These are phyloP conservation scores for Ficedula albicollis DNA, from an alignment of 2,797 vertebrate species.

Conservation along the genomic window DNA sequence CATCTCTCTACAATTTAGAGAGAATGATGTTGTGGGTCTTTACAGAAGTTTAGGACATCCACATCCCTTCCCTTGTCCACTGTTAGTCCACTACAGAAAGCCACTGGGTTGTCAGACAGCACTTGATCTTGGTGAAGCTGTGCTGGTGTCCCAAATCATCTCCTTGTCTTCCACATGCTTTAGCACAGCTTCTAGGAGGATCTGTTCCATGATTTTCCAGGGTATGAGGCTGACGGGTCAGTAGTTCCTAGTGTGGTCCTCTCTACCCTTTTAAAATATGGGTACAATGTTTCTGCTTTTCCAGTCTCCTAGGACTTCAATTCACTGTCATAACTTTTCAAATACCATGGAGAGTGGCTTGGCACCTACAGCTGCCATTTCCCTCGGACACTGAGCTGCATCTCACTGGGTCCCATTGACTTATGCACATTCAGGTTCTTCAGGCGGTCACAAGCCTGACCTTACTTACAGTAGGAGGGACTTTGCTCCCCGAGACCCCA, in stretches of 20 bases:
- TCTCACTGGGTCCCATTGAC: fast-evolving
- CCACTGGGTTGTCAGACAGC: not conserved
- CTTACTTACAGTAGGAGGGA: not conserved
- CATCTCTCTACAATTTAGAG: too few relatives aligned
- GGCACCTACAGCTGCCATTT: not conserved
- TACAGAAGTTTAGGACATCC: not conserved
- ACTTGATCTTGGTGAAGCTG: not conserved
- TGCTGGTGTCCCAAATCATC: not conserved
- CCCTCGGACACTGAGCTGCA: not conserved
- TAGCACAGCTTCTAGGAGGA: not conserved
- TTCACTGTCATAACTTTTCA: not conserved
- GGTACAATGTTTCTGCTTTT: not conserved
- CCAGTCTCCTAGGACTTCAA: not conserved
- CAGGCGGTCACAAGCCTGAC: not conserved
- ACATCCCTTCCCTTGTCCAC: not conserved
- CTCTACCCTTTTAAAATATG: not conserved
- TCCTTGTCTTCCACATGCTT: not conserved
- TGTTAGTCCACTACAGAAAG: not conserved
- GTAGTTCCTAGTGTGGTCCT: not conserved
- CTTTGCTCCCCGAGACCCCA: too few relatives aligned
- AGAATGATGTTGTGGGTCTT: not conserved
- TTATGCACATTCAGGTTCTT: not conserved
- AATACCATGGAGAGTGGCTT: not conserved
- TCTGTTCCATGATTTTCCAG: not conserved
- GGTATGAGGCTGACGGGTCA: not conserved